Percentiles rank a stretch among this genome's conserved stretches.
Evolutionary conservation across 1,140 invertebrate genomes (phyloP).

Genomic region (Sweltsa coloradensis): DNA sequence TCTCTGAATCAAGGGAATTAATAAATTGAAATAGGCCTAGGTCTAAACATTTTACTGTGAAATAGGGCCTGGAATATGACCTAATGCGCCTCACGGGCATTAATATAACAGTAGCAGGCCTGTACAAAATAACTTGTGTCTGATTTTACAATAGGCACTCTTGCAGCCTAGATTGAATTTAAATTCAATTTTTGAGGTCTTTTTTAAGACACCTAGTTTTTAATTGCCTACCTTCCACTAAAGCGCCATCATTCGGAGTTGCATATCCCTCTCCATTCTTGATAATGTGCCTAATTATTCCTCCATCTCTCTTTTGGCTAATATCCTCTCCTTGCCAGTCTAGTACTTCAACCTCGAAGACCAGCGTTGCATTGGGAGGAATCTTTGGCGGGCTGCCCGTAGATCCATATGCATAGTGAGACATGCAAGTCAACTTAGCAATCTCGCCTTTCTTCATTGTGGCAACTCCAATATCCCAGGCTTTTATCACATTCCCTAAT

Average conservation of each 20-base stretch:
- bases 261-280: constrained; percentile 50
- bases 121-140: too few species aligned
- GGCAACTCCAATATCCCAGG: constrained; percentile 88
- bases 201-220: too few species aligned
- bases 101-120: too few species aligned
- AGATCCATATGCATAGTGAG: constrained; percentile 87
- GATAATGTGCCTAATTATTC: constrained; percentile 63
- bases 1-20: too few species aligned
- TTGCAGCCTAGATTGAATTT: too few species aligned
- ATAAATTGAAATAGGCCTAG: too few species aligned
- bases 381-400: constrained; percentile 77
- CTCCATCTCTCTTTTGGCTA: constrained; percentile 66
- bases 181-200: too few species aligned
- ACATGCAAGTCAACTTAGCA: constrained; percentile 68
- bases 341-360: constrained; percentile 87
- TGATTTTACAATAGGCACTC: too few species aligned
- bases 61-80: too few species aligned
- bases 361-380: constrained; percentile 76
- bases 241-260: constrained; percentile 65
- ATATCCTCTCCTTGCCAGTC: constrained; percentile 80
- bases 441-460: constrained; percentile 91
- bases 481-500: constrained; percentile 82
- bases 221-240: constrained; percentile 51
- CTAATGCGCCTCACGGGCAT: background rate
- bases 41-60: too few species aligned